phyloP scores from a whole-genome alignment of 2,797 vertebrate species.

The Takifugu ocellatus region DNA sequence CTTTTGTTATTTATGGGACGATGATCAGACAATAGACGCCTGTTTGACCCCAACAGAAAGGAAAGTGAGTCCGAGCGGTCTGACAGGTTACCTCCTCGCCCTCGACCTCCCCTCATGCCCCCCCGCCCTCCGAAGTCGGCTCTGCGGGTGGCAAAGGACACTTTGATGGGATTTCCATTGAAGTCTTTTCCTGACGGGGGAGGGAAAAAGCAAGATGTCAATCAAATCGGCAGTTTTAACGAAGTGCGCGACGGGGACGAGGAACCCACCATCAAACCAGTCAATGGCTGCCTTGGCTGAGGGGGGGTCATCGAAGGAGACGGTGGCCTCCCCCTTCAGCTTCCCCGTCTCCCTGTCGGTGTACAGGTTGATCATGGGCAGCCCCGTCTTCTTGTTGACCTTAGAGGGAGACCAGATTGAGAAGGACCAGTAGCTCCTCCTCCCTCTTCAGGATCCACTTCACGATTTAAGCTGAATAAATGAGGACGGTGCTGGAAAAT shows the following conservation, averaged over 20 bases:
- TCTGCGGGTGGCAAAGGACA: constrained; percentile 86
- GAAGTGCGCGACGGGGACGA: no score
- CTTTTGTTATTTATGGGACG: no score
- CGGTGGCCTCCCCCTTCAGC: constrained; percentile 89
- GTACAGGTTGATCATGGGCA: constrained; percentile 92
- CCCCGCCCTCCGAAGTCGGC: constrained; percentile 84
- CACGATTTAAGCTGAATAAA: not conserved
- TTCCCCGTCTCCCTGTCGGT: constrained; percentile 89
- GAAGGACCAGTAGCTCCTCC: not conserved
- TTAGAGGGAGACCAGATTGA: constrained; percentile 28
- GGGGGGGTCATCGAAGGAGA: constrained; percentile 90
- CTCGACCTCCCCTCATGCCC: constrained; percentile 78
- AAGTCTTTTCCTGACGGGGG: constrained; percentile 83
- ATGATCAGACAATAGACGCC: not conserved
- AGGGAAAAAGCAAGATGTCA: not conserved
- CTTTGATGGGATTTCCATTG: constrained; percentile 86
- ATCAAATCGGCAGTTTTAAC: not conserved
- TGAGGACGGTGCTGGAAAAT: no score
- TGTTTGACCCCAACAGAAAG: not conserved
- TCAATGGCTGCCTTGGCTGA: constrained; percentile 90
- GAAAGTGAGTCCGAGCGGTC: no score
- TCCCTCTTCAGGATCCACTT: not conserved
- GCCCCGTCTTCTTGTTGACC: constrained; percentile 90
- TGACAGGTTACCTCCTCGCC: constrained; percentile 72
- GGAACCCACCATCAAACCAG: constrained; percentile 85